Base-by-base conservation (phyloP, 2,888 invertebrate genomes). In the Andrena bicolor region DNA sequence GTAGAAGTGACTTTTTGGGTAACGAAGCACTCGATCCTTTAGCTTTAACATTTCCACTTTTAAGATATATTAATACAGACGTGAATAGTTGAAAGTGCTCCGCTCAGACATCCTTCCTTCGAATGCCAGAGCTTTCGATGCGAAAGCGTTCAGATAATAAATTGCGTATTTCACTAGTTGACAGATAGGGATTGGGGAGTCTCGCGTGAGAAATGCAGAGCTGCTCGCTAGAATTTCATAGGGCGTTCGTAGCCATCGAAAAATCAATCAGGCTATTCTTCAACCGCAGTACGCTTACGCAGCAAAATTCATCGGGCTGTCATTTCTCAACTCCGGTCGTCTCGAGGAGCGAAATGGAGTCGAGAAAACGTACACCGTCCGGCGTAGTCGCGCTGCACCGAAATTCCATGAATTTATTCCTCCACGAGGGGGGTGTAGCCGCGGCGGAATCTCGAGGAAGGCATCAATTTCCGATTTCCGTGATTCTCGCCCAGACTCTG, bases 391-490 rank as follows among this genome's bases (percentile, higher is more conserved):
- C 10, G 35, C n/a, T 1, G 56, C 56, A 64, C 49, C 75, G 76
- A 41, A 74, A 70, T 83, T 77, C 82, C 66, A 79, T 75, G 72
- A 86, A 86, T 86, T 82, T 86, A 86, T 86, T 84, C 76, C 58
- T 69, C 72, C 72, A 32, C 20, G 76, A 48, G 79, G 82, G 64
- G 69, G 79, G 82, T 56, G 56, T 58, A 81, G 65, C 53, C 71
- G 58, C 58, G 48, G 7, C 8, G 72, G 69, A 82, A 72, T 79
- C 84, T 82, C 61, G 65, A 72, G 81, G 76, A 83, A 83, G 76
- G 49, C 80, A 85, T 86, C 85, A 86, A 88, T 88, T 88, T 87
- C 85, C 84, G 83, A 71, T 86, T 85, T 87, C 78, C 78, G 78
- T 61, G 84, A 86, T 86, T 86, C 82, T 71, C 70, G 6, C 75